Percentiles rank a stretch among this genome's conserved stretches.
Conservation (phyloP, 1,140 invertebrate species). For the Apis dorsata region DNA sequence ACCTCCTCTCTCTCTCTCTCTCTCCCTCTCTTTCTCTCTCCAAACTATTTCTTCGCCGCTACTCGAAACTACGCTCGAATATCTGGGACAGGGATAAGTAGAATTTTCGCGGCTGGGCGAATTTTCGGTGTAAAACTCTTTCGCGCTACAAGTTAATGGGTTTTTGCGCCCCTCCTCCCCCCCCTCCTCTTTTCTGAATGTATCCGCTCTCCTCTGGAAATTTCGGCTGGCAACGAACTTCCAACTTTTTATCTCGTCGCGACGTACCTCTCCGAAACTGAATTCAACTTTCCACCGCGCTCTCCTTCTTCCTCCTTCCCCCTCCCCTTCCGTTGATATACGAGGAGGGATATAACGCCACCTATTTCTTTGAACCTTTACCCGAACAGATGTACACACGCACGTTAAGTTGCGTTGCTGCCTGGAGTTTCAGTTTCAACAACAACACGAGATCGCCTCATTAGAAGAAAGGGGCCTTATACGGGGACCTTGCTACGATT, state of each 20-base stretch:
- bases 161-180: background rate
- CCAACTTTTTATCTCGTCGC: constrained; percentile 47
- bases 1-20: background rate
- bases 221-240: constrained; percentile 39
- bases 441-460: constrained; percentile 60
- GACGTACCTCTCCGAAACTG: constrained; percentile 38
- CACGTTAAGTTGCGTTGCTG: constrained; percentile 3
- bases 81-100: constrained; percentile 15
- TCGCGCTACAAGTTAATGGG: constrained; percentile 33
- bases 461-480: constrained; percentile 70
- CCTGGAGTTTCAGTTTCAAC: too few species aligned
- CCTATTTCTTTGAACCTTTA: too few species aligned
- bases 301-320: too few species aligned
- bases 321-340: constrained; percentile 25
- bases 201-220: constrained; percentile 1
- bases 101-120: constrained; percentile 33
- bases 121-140: constrained; percentile 12
- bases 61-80: background rate
- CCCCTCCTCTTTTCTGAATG: background rate
- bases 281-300: constrained; percentile 38
- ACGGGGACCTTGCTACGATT: constrained; percentile 13
- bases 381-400: background rate
- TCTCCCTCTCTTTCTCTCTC: background rate
- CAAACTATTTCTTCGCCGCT: background rate
- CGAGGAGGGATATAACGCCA: background rate